These are phyloP conservation scores for Ectemnius cavifrons DNA, from an alignment of 2,888 invertebrate genomes.

Conservation along the genomic window DNA sequence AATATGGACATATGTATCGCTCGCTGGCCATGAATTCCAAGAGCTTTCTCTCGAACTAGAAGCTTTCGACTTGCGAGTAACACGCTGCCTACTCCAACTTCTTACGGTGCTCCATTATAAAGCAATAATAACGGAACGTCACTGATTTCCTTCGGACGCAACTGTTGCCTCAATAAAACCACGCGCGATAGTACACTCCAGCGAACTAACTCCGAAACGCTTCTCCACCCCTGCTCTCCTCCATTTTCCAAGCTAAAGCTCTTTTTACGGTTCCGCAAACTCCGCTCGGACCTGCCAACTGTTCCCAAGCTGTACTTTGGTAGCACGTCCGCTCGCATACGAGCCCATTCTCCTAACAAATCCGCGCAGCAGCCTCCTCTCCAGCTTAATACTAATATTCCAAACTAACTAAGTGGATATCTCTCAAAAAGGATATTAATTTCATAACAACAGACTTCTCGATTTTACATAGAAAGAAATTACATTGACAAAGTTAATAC, in stretches of 20 bases:
- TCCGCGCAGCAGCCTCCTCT: background rate
- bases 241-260: slow-evolving; percentile 11
- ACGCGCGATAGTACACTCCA: background rate
- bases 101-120: no score
- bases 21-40: no score
- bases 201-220: background rate
- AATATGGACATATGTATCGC: no score
- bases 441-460: no score
- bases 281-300: slow-evolving; percentile 16
- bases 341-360: slow-evolving; percentile 2
- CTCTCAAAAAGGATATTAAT: no score
- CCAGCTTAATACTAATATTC: no score
- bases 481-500: no score
- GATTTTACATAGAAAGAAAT: no score
- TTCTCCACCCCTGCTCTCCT: background rate
- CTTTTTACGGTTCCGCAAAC: slow-evolving; percentile 25
- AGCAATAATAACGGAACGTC: background rate
- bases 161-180: slow-evolving; percentile 9
- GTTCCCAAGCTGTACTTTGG: slow-evolving; percentile 12
- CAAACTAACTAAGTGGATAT: no score
- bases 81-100: no score
- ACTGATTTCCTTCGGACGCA: background rate
- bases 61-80: no score
- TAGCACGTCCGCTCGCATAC: background rate
- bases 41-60: no score